Evolutionary conservation across 1,140 invertebrate species (phyloP).

Genomic region (Heliconius himera): DNA sequence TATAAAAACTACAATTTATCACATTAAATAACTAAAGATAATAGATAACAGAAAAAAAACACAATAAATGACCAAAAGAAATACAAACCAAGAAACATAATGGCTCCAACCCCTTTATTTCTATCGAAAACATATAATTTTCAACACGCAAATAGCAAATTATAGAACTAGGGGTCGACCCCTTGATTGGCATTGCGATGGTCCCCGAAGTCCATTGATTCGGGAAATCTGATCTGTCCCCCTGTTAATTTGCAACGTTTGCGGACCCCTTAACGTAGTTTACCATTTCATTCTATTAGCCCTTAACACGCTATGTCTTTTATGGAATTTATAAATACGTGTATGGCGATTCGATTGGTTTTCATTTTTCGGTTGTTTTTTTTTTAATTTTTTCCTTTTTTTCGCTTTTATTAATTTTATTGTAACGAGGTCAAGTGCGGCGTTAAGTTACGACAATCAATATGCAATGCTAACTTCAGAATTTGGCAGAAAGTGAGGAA

Average conservation of each 20-base stretch:
- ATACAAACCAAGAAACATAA: conserved; percentile 2
- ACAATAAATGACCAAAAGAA: conserved; percentile 3
- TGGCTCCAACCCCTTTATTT: background rate
- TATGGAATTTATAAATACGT: background rate
- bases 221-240: conserved; percentile 56
- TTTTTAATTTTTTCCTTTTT: no score
- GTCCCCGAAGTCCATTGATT: conserved; percentile 47
- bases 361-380: background rate
- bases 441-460: no score
- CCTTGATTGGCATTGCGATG: conserved; percentile 56
- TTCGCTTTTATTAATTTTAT: background rate
- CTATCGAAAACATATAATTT: conserved; percentile 24
- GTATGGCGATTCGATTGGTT: background rate
- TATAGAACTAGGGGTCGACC: conserved; percentile 19
- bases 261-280: conserved; percentile 45
- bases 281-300: conserved; percentile 47
- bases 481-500: no score
- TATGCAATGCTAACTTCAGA: no score
- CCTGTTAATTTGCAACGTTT: conserved; percentile 50
- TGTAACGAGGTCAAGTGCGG: background rate
- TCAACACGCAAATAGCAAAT: conserved; percentile 34
- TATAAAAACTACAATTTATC: background rate
- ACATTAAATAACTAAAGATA: background rate
- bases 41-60: conserved; percentile 2
- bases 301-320: conserved; percentile 27